Base-by-base conservation (phyloP, 1,140 invertebrate species). In the Pentalonia nigronervosa region DNA sequence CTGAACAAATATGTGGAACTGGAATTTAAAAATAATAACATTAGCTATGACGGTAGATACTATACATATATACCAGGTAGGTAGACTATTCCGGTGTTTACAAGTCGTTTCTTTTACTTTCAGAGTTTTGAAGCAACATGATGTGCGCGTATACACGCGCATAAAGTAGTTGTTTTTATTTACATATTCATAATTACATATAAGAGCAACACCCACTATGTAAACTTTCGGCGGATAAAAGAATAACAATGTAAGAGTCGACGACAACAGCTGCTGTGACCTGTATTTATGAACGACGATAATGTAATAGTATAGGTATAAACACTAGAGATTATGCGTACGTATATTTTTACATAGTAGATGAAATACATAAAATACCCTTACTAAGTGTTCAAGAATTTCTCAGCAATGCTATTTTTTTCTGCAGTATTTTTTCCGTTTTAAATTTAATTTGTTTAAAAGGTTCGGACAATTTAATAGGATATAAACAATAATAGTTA, bases 361-460 rank as follows among this genome's bases (percentile, higher is more conserved):
- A 81, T 34, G 20, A 81, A 83, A 83, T 83, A 76, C 0, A 67
- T 67, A 41, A 8, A 9, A 76, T n/a, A 76, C n/a, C 11, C n/a
- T 76, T 2, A 83, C 34, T 36, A 36, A 83, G 36, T 36, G 34
- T 36, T 83, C n/a, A 23, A 83, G 4, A 36, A 83, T 23, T 23
- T 76, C n/a, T 76, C 30, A 11, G 60, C 4, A 67, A n/a, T n/a
- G 3, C 17, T 81, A 36, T 81, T 36, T 81, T 34, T 34, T 34
- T n/a, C 48, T 14, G 17, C 23, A 67, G 30, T 67, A n/a, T n/a
- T n/a, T 76, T 76, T 67, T 81, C 8, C 7, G 34, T 0, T 60
- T n/a, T 25, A 36, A 3, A 14, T 14, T 90, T 90, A 90, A 90
- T 90, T 90, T 90, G 34, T 60, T 90, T 60, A 90, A 90, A 90